Conservation (phyloP, 2,797 vertebrate species). For the Gypaetus barbatus region DNA sequence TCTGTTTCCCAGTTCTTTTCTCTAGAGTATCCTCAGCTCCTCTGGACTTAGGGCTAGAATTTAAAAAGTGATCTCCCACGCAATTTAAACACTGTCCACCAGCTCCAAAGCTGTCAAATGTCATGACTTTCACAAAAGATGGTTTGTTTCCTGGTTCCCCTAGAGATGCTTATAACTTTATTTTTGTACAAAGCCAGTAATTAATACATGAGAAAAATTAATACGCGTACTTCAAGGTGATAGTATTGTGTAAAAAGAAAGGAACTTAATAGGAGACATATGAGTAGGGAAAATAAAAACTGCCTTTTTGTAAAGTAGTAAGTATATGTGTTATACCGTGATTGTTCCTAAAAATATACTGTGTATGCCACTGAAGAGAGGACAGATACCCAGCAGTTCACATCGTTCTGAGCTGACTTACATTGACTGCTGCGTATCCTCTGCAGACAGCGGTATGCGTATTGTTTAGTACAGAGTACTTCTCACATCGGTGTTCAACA, state of each 20-base stretch:
- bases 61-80: background rate
- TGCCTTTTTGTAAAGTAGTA: background rate
- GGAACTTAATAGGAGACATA: background rate
- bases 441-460: background rate
- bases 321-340: background rate
- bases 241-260: background rate
- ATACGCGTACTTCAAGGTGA: rapidly evolving
- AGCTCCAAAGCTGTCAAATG: background rate
- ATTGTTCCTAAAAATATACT: background rate
- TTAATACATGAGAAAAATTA: background rate
- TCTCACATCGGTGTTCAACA: background rate
- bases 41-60: background rate
- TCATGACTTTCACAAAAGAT: background rate
- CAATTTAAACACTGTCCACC: background rate
- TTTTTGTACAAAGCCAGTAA: background rate
- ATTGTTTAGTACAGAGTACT: background rate
- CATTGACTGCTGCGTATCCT: background rate
- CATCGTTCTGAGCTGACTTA: background rate
- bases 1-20: background rate
- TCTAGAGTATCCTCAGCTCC: background rate
- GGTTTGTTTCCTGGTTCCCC: background rate
- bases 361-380: background rate
- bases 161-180: background rate
- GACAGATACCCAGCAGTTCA: background rate
- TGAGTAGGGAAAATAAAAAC: background rate